Percentiles rank a stretch among this genome's conserved stretches.
These are phyloP conservation scores for Falco punctatus DNA, from an alignment of 2,113 vertebrate genomes.

Conservation along the genomic window DNA sequence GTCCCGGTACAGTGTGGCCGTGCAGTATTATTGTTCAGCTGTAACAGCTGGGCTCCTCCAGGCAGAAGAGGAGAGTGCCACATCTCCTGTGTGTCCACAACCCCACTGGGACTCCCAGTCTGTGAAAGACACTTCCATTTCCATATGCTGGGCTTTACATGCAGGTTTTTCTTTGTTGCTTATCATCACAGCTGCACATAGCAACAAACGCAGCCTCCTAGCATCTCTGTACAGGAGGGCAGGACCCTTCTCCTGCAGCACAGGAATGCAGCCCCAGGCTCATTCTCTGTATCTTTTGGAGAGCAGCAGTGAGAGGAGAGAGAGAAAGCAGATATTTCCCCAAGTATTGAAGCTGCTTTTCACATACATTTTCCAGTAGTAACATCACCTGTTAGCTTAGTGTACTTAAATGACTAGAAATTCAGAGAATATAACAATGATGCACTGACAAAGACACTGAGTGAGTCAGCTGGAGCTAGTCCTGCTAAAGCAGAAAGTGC, in stretches of 20 bases:
- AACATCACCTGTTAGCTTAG: not conserved
- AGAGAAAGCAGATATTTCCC: not conserved
- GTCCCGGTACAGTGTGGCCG: rapidly evolving
- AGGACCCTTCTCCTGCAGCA: not conserved
- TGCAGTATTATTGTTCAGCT: not conserved
- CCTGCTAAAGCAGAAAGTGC: not conserved
- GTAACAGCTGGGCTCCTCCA: not conserved
- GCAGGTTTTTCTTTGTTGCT: not conserved
- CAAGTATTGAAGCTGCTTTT: not conserved
- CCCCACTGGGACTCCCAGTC: rapidly evolving
- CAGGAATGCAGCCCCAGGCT: not conserved
- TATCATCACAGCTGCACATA: not conserved
- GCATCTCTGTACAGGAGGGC: too few relatives aligned
- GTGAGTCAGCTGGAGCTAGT: not conserved
- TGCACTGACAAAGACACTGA: not conserved
- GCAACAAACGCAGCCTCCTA: not conserved
- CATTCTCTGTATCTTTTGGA: not conserved
- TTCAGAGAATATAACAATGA: not conserved
- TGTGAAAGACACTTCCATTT: not conserved
- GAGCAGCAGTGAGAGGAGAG: not conserved
- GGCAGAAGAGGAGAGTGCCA: not conserved
- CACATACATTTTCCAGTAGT: not conserved
- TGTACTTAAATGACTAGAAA: not conserved
- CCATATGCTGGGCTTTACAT: not conserved
- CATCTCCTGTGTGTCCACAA: not conserved